A percentile compares a stretch with the other conserved stretches of the same genome.
Conservation (phyloP, 2,888 invertebrate species). For the Unio pictorum region DNA sequence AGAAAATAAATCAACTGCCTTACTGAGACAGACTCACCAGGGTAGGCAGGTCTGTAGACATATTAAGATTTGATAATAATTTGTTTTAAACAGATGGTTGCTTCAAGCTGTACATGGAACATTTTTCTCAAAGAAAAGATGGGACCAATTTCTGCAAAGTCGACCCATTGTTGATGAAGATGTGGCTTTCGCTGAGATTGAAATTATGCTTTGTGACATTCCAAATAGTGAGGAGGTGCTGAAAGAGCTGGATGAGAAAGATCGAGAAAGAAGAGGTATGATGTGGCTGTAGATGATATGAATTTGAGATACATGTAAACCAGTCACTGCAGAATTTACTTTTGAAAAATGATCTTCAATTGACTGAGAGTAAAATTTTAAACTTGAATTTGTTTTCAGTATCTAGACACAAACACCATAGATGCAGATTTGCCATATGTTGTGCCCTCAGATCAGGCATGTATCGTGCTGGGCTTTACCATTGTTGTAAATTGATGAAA, state of each 20-base stretch:
- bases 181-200: conserved; percentile 66
- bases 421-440: too few species aligned
- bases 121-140: conserved; percentile 59
- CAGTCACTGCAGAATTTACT: background rate
- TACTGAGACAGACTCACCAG: too few species aligned
- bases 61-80: background rate
- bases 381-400: too few species aligned
- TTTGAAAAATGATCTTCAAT: too few species aligned
- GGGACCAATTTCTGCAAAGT: conserved; percentile 60
- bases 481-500: too few species aligned
- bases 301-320: background rate
- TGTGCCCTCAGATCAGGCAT: too few species aligned
- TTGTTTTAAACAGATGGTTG: conserved; percentile 58
- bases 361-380: too few species aligned
- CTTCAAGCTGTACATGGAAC: conserved; percentile 64
- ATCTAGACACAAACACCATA: too few species aligned
- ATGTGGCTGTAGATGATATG: background rate
- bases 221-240: conserved; percentile 52
- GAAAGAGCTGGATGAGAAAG: conserved; percentile 51
- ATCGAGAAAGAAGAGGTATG: conserved; percentile 52
- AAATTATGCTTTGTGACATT: conserved; percentile 67
- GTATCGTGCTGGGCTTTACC: too few species aligned
- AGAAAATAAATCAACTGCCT: too few species aligned
- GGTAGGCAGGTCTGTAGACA: too few species aligned
- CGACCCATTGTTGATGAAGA: conserved; percentile 61